Evolutionary conservation across 2,888 invertebrate genomes (phyloP), one percentile per base, ranked within the genome.

Genomic region (Aphrophora alni): DNA sequence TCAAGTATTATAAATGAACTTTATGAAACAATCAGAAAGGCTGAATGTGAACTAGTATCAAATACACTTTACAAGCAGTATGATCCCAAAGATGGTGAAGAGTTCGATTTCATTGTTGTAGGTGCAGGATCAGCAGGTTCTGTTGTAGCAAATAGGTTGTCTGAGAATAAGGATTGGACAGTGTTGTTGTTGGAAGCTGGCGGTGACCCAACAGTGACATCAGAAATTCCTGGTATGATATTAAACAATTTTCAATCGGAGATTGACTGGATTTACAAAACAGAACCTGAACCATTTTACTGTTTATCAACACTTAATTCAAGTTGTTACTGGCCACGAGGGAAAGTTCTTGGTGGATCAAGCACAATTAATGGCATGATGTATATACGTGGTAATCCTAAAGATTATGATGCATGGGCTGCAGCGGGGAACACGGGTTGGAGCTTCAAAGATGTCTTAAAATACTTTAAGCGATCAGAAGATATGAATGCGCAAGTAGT

Each of bases 251-350:
- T 92, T 83, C 86, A 91, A 24, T 91, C 92, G 0, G 90, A 91
- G 68, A 92, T 92, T 85, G 92, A 94, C 83, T 95, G 95, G 94
- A 92, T 92, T 73, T 95, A 93, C 87, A 90, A 90, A 73, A 92
- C 93, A 83, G 92, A 92, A 84, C 92, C 91, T 0, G 93, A 94
- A 85, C 89, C 89, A 0, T 89, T 89, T 33, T 90, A 92, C 0
- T 94, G 94, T 82, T 86, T 89, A 77, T 90, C 69, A 12, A 70
- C 80, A 75, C 72, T 75, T 21, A 82, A 81, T 51, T 69, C 72
- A 44, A 76, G 82, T 25, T 94, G 94, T 85, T 92, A 91, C 84
- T 95, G 94, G 94, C 95, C 95, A 0, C 90, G 96, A 51, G 96
- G 94, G 0, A 95, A 94, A 89, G 93, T 84, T 2, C 80, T 85